Percentiles rank a stretch among this genome's conserved stretches.
Conservation (phyloP, 2,113 vertebrate species). For the Chunga burmeisteri region DNA sequence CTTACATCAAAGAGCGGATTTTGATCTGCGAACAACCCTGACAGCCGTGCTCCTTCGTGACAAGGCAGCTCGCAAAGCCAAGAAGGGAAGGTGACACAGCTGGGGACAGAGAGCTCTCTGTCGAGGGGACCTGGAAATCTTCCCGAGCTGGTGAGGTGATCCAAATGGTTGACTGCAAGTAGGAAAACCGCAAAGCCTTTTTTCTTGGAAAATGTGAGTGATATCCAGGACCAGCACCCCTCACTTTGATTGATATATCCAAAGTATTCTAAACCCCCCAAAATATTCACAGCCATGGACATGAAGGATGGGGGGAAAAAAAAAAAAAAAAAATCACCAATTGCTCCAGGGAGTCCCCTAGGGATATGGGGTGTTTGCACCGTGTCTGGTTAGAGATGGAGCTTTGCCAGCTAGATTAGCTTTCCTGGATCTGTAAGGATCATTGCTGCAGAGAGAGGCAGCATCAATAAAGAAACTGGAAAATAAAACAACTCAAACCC, state of each 20-base stretch:
- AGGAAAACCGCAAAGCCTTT: not conserved
- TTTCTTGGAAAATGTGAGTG: not conserved
- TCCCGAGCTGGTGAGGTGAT: not conserved
- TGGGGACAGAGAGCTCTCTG: not conserved
- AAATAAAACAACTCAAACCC: not conserved
- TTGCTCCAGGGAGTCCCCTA: not conserved
- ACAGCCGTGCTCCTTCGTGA: not conserved
- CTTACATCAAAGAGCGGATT: not conserved
- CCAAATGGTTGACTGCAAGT: not conserved
- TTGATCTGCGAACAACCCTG: not conserved
- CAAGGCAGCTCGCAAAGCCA: not conserved
- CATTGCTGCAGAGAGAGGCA: not conserved
- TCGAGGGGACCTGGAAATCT: not conserved
- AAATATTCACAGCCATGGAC: not conserved
- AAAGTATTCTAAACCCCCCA: accelerated
- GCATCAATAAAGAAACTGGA: not conserved
- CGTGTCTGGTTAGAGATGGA: accelerated
- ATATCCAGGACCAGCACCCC: too few species aligned
- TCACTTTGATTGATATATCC: not conserved
- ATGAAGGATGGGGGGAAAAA: not conserved
- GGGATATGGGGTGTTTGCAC: not conserved
- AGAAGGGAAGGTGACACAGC: not conserved
- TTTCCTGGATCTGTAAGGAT: not conserved
- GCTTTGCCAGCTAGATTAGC: not conserved
- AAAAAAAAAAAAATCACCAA: not conserved